Conservation (phyloP, 2,113 vertebrate species). For the Scytalopus superciliaris region DNA sequence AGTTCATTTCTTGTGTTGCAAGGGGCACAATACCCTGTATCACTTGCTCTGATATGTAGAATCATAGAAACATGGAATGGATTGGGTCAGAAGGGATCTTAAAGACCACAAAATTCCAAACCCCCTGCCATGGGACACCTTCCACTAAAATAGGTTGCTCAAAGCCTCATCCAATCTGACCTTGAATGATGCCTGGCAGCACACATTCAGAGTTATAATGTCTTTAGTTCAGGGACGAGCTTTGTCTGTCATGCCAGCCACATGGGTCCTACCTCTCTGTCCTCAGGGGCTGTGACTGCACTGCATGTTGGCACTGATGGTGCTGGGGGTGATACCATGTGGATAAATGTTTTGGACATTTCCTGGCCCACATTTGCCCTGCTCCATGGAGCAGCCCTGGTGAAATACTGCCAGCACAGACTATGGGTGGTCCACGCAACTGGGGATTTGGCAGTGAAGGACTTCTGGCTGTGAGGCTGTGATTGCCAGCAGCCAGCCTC, state of each 20-base stretch:
- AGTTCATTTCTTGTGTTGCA: neutral
- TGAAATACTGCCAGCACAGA: neutral
- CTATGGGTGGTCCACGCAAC: too few relatives aligned
- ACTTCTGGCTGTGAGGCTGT: neutral
- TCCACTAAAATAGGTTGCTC: neutral
- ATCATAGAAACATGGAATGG: neutral
- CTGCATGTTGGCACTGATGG: neutral
- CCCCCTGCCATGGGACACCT: neutral
- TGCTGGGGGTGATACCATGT: fast-evolving
- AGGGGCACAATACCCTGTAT: fast-evolving
- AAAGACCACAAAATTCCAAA: neutral
- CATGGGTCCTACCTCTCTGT: fast-evolving
- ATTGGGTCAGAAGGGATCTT: neutral
- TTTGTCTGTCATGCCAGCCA: neutral
- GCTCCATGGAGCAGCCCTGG: neutral
- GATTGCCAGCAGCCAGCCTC: neutral
- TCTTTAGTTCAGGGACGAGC: neutral
- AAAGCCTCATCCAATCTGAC: too few relatives aligned
- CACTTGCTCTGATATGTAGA: neutral
- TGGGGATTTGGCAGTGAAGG: neutral
- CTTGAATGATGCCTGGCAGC: neutral
- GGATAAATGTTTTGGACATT: neutral
- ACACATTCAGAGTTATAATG: fast-evolving
- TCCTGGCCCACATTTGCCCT: neutral
- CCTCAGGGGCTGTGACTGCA: neutral